A percentile compares a stretch with the other conserved stretches of the same genome.
Evolutionary conservation across 2,888 invertebrate species (phyloP).

Genomic region (Ennomos fuscantarius): DNA sequence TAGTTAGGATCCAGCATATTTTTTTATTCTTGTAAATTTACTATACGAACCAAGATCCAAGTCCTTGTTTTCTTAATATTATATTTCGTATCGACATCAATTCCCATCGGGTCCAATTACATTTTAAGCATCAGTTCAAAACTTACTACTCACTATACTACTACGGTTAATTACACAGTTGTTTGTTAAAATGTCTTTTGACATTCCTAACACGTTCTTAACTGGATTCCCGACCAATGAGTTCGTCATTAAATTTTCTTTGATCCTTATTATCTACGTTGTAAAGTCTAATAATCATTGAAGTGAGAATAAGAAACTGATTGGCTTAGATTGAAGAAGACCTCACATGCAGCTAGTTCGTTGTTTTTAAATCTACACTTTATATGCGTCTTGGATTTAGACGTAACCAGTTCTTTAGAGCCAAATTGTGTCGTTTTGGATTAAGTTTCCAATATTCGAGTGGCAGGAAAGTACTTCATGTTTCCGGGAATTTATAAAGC

Average conservation of each 20-base stretch:
- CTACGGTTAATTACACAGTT: conserved; percentile 36
- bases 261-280: background rate
- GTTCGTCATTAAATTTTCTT: background rate
- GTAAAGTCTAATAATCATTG: conserved; percentile 10
- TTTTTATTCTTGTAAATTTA: too few species aligned
- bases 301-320: background rate
- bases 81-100: too few species aligned
- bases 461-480: conserved; percentile 12
- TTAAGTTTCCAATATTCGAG: conserved; percentile 8
- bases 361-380: conserved; percentile 30
- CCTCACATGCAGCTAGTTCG: conserved; percentile 33
- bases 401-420: conserved; percentile 15
- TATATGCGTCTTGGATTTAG: conserved; percentile 23
- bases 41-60: too few species aligned
- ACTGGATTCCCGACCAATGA: background rate
- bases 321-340: conserved; percentile 10
- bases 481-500: conserved; percentile 6
- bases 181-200: conserved; percentile 22
- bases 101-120: background rate
- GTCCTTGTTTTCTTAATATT: too few species aligned
- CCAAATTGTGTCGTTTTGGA: conserved; percentile 12
- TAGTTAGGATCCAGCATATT: too few species aligned
- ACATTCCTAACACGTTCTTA: conserved; percentile 24
- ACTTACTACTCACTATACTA: conserved; percentile 18
- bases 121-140: conserved; percentile 10